These are phyloP conservation scores for Luehdorfia chinensis DNA, from an alignment of 1,140 invertebrate genomes.

Conservation along the genomic window DNA sequence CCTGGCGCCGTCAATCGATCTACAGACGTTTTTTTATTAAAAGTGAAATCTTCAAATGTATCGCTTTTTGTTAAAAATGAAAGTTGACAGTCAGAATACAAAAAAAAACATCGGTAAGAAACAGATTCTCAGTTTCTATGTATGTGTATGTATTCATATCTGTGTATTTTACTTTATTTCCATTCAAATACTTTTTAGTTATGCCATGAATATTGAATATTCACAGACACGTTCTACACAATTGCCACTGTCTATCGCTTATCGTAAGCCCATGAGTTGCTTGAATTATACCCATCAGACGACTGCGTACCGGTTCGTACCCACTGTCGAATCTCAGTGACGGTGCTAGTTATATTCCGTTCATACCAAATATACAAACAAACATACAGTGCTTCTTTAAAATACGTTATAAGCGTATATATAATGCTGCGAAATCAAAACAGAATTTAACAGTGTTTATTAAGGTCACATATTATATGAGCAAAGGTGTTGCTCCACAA, in stretches of 20 bases:
- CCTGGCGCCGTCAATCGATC: slow-evolving; percentile 23
- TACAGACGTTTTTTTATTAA: slow-evolving; percentile 24
- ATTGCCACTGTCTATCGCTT: slow-evolving; percentile 6
- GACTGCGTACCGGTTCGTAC: slow-evolving; percentile 15
- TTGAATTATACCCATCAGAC: slow-evolving; percentile 11
- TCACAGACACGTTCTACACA: slow-evolving; percentile 6
- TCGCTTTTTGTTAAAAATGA: slow-evolving; percentile 57
- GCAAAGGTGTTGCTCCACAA: too few species aligned
- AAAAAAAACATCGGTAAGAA: not conserved
- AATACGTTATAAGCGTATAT: too few species aligned
- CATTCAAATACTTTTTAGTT: slow-evolving; percentile 12
- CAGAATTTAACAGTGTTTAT: too few species aligned
- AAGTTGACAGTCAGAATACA: too few species aligned
- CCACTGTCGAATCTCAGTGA: slow-evolving; percentile 1
- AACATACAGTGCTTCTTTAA: too few species aligned
- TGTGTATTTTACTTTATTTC: too few species aligned
- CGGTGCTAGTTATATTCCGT: not conserved
- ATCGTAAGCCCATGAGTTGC: slow-evolving; percentile 15
- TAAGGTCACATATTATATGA: too few species aligned
- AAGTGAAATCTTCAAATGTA: slow-evolving; percentile 25
- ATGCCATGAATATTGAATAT: slow-evolving; percentile 15
- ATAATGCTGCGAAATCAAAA: too few species aligned
- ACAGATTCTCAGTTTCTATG: too few species aligned
- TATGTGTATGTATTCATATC: too few species aligned
- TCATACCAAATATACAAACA: not conserved